Percentiles rank a stretch among this genome's conserved stretches.
Evolutionary conservation across 1,140 invertebrate species (phyloP).

Genomic region (Cherax destructor): DNA sequence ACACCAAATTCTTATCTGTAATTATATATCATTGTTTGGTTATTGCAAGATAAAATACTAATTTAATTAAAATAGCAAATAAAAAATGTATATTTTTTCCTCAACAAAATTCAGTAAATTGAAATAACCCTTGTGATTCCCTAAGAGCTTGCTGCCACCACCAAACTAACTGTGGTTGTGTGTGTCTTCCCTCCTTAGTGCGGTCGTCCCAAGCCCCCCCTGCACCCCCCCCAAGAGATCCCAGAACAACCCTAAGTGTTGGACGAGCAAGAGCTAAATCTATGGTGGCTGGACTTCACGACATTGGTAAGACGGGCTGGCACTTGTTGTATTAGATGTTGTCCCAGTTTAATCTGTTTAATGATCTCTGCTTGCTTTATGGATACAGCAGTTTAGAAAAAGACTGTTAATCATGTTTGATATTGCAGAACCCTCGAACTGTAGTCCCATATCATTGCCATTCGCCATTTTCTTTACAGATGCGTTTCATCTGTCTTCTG

Average conservation of each 20-base stretch:
- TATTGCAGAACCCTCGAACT: neutral
- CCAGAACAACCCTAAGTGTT: conserved; percentile 94
- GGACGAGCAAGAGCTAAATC: conserved; percentile 91
- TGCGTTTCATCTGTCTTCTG: neutral
- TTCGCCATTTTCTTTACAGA: neutral
- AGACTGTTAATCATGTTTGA: neutral
- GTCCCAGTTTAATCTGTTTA: neutral
- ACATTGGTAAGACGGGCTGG: conserved; percentile 63
- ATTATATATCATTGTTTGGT: neutral
- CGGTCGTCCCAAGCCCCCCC: conserved; percentile 78
- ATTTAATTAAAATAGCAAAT: too few relatives aligned
- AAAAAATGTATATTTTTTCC: neutral
- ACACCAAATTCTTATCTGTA: neutral
- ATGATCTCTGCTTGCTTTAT: neutral
- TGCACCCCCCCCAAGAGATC: conserved; percentile 92
- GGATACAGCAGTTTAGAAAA: neutral
- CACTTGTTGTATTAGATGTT: conserved; percentile 3
- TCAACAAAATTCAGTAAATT: conserved; percentile 33
- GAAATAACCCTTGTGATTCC: conserved; percentile 45
- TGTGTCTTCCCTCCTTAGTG: conserved; percentile 49
- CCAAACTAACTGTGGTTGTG: conserved; percentile 48
- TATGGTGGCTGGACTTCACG: conserved; percentile 87
- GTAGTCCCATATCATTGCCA: neutral
- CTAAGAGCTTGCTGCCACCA: conserved; percentile 34
- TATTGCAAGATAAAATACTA: neutral